Evolutionary conservation across 2,888 invertebrate species (phyloP).

Genomic region (Diloba caeruleocephala): DNA sequence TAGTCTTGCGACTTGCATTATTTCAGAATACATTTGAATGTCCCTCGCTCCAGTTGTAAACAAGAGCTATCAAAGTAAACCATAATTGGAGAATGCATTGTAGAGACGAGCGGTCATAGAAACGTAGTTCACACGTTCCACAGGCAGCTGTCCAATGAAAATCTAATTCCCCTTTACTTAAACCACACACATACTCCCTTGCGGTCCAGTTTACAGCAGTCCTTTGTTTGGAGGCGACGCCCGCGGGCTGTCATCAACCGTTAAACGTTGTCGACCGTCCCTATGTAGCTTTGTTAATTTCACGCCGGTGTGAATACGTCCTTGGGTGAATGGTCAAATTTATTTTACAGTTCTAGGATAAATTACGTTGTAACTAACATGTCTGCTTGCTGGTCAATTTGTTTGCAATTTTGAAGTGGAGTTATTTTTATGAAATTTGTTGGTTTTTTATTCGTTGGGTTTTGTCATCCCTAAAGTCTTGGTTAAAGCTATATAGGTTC

Average conservation of each 20-base stretch:
- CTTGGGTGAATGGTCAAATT: constrained; percentile 68
- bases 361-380: constrained; percentile 50
- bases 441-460: constrained; percentile 1
- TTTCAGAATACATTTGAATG: too few species aligned
- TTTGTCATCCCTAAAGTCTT: too few species aligned
- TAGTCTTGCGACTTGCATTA: too few species aligned
- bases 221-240: constrained; percentile 78
- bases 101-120: not conserved
- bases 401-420: constrained; percentile 7
- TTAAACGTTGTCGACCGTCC: constrained; percentile 71
- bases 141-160: constrained; percentile 18
- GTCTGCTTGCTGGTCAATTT: constrained; percentile 34
- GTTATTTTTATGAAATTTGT: not conserved
- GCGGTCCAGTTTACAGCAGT: constrained; percentile 77
- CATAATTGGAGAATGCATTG: constrained; percentile 1
- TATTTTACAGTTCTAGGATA: constrained; percentile 64
- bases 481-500: too few species aligned
- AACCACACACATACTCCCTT: constrained; percentile 60
- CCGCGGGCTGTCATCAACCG: constrained; percentile 81
- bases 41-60: too few species aligned
- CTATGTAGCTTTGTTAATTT: constrained; percentile 80
- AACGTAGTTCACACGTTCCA: not conserved
- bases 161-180: constrained; percentile 44
- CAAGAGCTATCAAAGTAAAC: not conserved
- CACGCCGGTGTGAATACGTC: constrained; percentile 75